These are phyloP conservation scores for Eptesicus fuscus DNA, from an alignment of 2,113 vertebrate genomes.

Conservation along the genomic window DNA sequence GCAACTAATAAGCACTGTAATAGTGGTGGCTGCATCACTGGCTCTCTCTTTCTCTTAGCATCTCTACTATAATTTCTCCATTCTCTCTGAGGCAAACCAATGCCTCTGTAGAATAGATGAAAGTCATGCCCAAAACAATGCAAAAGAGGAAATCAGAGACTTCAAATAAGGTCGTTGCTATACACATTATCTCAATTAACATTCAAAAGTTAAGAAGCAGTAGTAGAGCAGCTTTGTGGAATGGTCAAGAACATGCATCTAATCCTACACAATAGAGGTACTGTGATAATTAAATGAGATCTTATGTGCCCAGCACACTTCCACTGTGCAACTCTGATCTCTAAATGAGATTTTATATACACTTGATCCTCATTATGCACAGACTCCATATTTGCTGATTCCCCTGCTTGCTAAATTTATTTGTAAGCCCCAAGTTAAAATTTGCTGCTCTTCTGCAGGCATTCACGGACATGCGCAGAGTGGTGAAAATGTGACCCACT, in stretches of 20 bases:
- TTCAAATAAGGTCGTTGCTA: not conserved
- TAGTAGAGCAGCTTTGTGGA: not conserved
- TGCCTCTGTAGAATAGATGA: not conserved
- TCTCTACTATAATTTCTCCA: not conserved
- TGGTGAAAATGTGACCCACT: not conserved
- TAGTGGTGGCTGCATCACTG: rapidly evolving
- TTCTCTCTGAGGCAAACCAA: not conserved
- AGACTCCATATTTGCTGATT: not conserved
- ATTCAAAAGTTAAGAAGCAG: not conserved
- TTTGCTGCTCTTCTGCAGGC: not conserved
- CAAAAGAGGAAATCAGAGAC: not conserved
- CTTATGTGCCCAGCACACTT: too few relatives aligned
- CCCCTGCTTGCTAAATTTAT: not conserved
- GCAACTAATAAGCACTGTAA: not conserved
- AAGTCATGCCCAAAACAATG: not conserved
- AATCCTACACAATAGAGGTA: not conserved
- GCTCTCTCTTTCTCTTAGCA: not conserved
- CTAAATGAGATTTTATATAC: too few relatives aligned
- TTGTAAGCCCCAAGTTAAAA: not conserved
- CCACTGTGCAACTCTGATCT: too few relatives aligned
- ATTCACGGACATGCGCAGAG: not conserved
- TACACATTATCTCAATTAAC: not conserved
- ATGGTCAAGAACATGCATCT: not conserved
- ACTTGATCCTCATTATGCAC: not conserved
- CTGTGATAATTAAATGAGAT: not conserved